Evolutionary conservation across 2,113 vertebrate species (phyloP).

Genomic region (Macquaria ambigua): DNA sequence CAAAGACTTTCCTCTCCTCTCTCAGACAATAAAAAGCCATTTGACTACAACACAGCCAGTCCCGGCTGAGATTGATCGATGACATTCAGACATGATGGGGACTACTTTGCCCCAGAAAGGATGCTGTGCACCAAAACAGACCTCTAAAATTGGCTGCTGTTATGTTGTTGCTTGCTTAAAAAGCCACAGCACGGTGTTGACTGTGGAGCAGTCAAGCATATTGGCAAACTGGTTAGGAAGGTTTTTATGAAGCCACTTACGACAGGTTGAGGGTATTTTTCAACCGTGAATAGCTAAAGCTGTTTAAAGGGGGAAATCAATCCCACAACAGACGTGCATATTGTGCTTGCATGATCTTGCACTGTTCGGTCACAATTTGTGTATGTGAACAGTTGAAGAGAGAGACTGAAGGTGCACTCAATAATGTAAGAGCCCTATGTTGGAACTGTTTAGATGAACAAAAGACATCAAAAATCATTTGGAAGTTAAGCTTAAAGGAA

Average conservation of each 20-base stretch:
- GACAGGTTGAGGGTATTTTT: neutral
- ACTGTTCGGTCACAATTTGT: neutral
- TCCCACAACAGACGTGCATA: neutral
- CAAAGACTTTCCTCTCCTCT: slow-evolving; percentile 5
- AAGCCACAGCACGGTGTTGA: neutral
- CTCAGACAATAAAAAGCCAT: slow-evolving; percentile 34
- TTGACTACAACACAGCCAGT: slow-evolving; percentile 31
- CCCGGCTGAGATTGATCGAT: slow-evolving; percentile 38
- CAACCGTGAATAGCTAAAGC: neutral
- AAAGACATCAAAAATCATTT: neutral
- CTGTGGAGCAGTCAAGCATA: neutral
- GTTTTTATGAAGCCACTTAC: neutral
- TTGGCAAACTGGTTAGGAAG: neutral
- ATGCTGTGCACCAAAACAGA: slow-evolving; percentile 9
- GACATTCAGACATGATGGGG: slow-evolving; percentile 34
- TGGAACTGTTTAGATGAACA: neutral
- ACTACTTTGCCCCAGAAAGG: slow-evolving; percentile 7
- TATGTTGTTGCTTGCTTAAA: neutral
- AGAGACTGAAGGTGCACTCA: neutral
- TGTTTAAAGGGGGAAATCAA: neutral
- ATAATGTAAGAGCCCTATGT: neutral
- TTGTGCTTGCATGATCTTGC: neutral
- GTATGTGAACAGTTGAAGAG: neutral
- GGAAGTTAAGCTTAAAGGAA: neutral
- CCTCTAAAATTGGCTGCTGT: neutral